Evolutionary conservation across 1,140 invertebrate species (phyloP), one percentile per base, ranked within the genome.

Genomic region (Dreissena polymorpha): DNA sequence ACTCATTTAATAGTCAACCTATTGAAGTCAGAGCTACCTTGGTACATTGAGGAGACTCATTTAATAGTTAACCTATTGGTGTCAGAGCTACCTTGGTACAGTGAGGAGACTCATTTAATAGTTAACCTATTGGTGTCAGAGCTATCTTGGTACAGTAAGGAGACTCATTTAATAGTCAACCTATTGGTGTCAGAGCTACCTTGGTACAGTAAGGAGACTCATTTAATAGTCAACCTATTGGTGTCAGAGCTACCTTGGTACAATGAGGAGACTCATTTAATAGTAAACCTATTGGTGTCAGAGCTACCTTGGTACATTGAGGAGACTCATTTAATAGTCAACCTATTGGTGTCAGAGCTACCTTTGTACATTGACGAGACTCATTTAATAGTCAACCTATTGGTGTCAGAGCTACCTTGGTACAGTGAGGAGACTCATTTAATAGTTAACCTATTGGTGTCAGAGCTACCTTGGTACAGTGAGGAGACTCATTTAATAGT

Each of bases 281-380:
- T 39, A 39, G 2, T 8, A 2, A 39, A 39, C 3, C 0, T 65
- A 27, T 13, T 27, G 57, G 16, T 10, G 53, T 16, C n/a, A 10
- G 64, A 53, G 71, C 75, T 70, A 90, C 89, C 83, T 92, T 92
- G 7, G 89, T 89, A 74, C 79, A 89, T 10, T 94, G 94, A 69
- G n/a, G n/a, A n/a, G n/a, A n/a, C n/a, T n/a, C n/a, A 39, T 39
- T 39, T 39, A 2, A 39, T 39, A 39, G 2, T 8, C 39, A 39
- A 39, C 3, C 0, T 65, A 27, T 13, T 27, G 57, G 16, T 10
- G 53, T 16, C n/a, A 10, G 64, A 53, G 71, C 75, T 70, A 90
- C 89, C 83, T 92, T 92, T 6, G 89, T 89, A 74, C 79, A 89
- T 10, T 94, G 94, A 69, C n/a, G n/a, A n/a, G n/a, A n/a, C n/a